phyloP scores from a whole-genome alignment of 2,797 vertebrate species.

The Gymnothorax reevesii region DNA sequence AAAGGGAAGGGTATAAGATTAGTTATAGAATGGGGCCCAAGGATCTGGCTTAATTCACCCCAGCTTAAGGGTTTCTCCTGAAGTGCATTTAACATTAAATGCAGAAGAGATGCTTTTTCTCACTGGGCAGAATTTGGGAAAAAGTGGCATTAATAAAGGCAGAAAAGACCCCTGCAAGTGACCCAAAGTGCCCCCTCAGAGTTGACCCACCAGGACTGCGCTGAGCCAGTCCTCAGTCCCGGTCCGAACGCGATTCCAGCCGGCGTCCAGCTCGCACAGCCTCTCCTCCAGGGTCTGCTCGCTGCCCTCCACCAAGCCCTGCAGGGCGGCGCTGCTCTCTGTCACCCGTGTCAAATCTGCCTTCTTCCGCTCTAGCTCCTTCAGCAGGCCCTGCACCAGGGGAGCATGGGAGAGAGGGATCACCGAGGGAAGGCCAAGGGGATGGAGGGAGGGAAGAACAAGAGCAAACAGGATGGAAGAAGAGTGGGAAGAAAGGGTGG shows the following conservation, averaged over 20 bases:
- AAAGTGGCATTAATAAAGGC: neutral
- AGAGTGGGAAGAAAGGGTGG: neutral
- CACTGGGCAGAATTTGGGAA: neutral
- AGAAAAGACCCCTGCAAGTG: too few species aligned
- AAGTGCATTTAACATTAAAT: neutral
- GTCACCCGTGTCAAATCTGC: slow-evolving; percentile 79
- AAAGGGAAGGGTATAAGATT: too few species aligned
- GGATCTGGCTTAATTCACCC: too few species aligned
- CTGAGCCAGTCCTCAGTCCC: slow-evolving; percentile 92
- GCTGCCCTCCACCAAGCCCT: slow-evolving; percentile 85
- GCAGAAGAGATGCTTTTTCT: neutral
- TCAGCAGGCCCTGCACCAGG: slow-evolving; percentile 80
- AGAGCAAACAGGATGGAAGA: neutral
- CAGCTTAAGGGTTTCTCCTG: neutral
- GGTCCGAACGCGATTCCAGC: slow-evolving; percentile 84
- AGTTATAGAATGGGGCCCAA: too few species aligned
- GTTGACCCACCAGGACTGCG: slow-evolving; percentile 80
- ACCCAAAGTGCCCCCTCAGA: neutral
- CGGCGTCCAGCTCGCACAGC: slow-evolving; percentile 83
- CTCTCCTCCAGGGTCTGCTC: slow-evolving; percentile 80
- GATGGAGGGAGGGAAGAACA: neutral
- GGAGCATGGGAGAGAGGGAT: neutral
- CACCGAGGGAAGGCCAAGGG: neutral
- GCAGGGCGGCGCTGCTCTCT: slow-evolving; percentile 83
- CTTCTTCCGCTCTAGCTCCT: slow-evolving; percentile 88